phyloP scores from a whole-genome alignment of 2,113 vertebrate species.

The Siniperca chuatsi region DNA sequence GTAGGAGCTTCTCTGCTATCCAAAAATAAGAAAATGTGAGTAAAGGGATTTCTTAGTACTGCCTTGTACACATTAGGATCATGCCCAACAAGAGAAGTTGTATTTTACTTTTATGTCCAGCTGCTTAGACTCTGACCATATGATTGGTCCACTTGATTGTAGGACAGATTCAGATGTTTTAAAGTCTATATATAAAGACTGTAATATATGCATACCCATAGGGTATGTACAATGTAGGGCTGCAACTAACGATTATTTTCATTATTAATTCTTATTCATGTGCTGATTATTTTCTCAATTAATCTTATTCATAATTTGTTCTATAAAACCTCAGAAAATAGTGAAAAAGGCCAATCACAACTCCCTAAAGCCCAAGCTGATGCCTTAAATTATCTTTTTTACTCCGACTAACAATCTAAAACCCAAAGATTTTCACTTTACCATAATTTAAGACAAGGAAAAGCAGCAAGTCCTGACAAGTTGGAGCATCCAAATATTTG shows the following conservation, averaged over 20 bases:
- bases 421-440: not conserved
- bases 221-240: not conserved
- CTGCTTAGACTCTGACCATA: not conserved
- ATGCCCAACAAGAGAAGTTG: not conserved
- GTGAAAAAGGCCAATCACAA: too few relatives aligned
- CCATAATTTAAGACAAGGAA: not conserved
- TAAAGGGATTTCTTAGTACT: not conserved
- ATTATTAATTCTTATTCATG: not conserved
- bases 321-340: not conserved
- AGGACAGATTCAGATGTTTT: not conserved
- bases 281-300: not conserved
- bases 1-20: not conserved
- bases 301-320: not conserved
- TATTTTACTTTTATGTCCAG: not conserved
- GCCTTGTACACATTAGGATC: not conserved
- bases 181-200: not conserved
- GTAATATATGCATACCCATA: not conserved
- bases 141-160: not conserved
- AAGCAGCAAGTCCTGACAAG: not conserved
- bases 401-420: not conserved
- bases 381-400: not conserved
- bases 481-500: not conserved
- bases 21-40: not conserved
- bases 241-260: not conserved
- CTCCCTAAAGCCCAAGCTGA: not conserved